Base-by-base conservation (phyloP, 35 echinoderm and acorn worm species). In the Chiridota heheva region DNA sequence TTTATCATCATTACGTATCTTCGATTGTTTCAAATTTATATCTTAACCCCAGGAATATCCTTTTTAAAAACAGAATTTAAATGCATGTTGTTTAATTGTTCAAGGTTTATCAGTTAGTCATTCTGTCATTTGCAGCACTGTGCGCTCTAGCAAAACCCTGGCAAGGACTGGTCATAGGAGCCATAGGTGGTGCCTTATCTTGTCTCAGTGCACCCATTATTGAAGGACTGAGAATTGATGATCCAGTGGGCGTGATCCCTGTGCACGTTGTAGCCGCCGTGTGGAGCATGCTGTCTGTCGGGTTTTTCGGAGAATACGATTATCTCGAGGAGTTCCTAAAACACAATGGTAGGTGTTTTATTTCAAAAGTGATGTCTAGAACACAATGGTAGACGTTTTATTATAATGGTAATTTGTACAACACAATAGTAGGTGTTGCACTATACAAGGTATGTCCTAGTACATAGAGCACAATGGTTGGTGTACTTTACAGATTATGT, bases 61-160 rank as follows among this genome's bases (percentile, higher is more conserved):
- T n/a, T n/a, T n/a, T n/a, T n/a, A n/a, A n/a, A n/a, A n/a, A n/a
- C n/a, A n/a, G n/a, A n/a, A n/a, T n/a, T n/a, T n/a, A n/a, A n/a
- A n/a, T n/a, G n/a, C n/a, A n/a, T n/a, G n/a, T n/a, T n/a, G n/a
- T n/a, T n/a, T n/a, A n/a, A n/a, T n/a, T n/a, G n/a, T n/a, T n/a
- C n/a, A n/a, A n/a, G n/a, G n/a, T n/a, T n/a, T n/a, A n/a, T n/a
- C n/a, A n/a, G n/a, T n/a, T n/a, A n/a, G n/a, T 44, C 2, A 43
- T 76, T 39, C 25, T 26, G 2, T 73, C 32, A 28, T 60, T 22
- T 44, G 10, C 35, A 95, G 91, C 91, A 33, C 66, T 84, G 15
- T 95, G 91, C 58, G 91, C 91, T 49, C 69, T 95, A 36, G 86
- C 86, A 44, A 60, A 62, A 6, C 86, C 91, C 1, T 95, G 81